Base-by-base conservation (phyloP, 2,888 invertebrate species). In the Heteropelma amictum region DNA sequence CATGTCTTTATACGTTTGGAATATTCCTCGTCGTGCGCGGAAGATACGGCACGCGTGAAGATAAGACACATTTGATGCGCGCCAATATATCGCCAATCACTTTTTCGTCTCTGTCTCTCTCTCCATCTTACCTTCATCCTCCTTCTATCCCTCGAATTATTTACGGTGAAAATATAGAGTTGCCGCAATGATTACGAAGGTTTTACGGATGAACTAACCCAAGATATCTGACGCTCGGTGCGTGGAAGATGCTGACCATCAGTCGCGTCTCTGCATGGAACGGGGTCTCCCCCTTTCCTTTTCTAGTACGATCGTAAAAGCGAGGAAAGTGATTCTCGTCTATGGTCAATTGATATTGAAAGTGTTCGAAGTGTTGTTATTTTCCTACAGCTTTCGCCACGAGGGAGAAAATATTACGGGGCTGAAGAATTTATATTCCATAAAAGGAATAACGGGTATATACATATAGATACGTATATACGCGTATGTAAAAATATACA, bases 271-370 rank as follows among this genome's bases (percentile, higher is more conserved):
- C 38, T 58, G 12, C 26, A 33, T 47, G 33, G n/a, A 49, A 47
- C 21, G 23, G 26, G 35, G 26, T 45, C 42, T 42, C 33, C 23
- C n/a, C 42, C 53, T 56, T 56, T 67, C 45, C 56, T 56, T 65
- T 51, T 53, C 56, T 58, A 58, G 23, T 33, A 10, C 17, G 65
- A 65, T 75, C 74, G 70, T 75, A 75, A 75, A 75, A 75, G 60
- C 40, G 65, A 67, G 70, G 70, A 75, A 75, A 75, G 74, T 75
- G 74, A 75, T 75, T 75, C 63, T 61, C 49, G 61, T 49, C 47
- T 58, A 58, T 60, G 67, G 56, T 35, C 67, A 61, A 70, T 75
- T 67, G 75, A 71, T 75, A 75, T 71, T 75, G 71, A 75, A 75
- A 75, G 75, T 75, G 71, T 67, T 75, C 54, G 47, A 60, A 51